A percentile compares a stretch with the other conserved stretches of the same genome.
These are phyloP conservation scores for Brachionus sp. DNA, from an alignment of 1,140 invertebrate genomes.

Conservation along the genomic window DNA sequence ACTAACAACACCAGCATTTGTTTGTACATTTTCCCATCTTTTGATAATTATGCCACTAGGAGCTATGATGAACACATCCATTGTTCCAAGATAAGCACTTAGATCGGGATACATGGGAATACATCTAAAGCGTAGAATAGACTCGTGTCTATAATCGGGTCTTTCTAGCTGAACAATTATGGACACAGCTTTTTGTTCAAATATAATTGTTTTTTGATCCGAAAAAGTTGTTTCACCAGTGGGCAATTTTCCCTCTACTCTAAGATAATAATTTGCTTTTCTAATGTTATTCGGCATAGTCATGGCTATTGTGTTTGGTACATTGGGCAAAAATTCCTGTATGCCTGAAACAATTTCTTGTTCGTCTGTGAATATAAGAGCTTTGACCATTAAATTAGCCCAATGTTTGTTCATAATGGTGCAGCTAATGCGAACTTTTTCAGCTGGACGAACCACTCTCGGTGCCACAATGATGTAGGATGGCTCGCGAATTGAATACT, in stretches of 20 bases:
- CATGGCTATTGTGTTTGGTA: constrained; percentile 27
- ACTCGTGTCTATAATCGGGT: constrained; percentile 87
- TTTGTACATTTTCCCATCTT: constrained; percentile 80
- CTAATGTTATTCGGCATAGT: constrained; percentile 53
- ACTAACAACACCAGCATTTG: constrained; percentile 57
- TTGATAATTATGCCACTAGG: constrained; percentile 78
- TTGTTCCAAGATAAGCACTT: constrained; percentile 77
- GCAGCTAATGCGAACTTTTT: constrained; percentile 28
- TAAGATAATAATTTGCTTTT: constrained; percentile 74
- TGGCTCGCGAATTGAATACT: constrained; percentile 1
- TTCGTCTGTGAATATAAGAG: constrained; percentile 32
- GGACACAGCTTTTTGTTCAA: constrained; percentile 60
- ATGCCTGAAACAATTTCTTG: constrained; percentile 28
- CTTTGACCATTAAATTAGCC: constrained; percentile 27
- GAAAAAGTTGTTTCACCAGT: constrained; percentile 53
- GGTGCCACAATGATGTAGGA: constrained; percentile 41
- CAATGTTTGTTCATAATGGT: constrained; percentile 32
- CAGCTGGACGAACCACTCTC: constrained; percentile 12
- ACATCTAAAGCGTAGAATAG: constrained; percentile 68
- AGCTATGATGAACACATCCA: constrained; percentile 84
- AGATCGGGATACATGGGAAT: constrained; percentile 83
- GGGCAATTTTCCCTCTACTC: constrained; percentile 71
- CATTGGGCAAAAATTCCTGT: not conserved
- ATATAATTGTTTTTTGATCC: constrained; percentile 56
- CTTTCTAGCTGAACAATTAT: constrained; percentile 92